phyloP scores from a whole-genome alignment of 2,888 invertebrate species.

The Saturnia pavonia region DNA sequence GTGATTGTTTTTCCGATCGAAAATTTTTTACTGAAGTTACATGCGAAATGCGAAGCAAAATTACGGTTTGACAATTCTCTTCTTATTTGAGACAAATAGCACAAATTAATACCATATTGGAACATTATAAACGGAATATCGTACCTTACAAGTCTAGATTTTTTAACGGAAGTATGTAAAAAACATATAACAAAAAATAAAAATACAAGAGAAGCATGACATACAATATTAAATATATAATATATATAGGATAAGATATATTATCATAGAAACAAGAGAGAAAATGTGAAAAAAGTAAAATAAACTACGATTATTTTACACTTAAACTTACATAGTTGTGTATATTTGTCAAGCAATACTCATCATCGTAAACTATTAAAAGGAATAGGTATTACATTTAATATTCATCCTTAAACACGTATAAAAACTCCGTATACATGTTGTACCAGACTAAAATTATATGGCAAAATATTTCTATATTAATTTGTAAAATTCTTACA shows the following conservation, averaged over 20 bases:
- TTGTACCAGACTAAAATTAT: background rate
- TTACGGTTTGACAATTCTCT: background rate
- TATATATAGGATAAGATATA: no score
- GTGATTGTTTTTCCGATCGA: background rate
- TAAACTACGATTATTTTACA: background rate
- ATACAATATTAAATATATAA: no score
- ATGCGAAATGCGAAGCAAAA: background rate
- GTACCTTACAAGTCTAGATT: no score
- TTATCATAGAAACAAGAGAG: background rate
- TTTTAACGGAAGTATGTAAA: no score
- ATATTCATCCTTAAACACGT: background rate
- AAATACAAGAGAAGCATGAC: no score
- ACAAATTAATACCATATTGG: no score
- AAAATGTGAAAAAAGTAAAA: background rate
- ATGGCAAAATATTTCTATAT: slow-evolving; percentile 5
- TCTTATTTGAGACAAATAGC: background rate
- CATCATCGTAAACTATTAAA: background rate
- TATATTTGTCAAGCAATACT: background rate
- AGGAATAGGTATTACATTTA: background rate
- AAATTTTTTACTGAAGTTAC: background rate
- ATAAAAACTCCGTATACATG: slow-evolving; percentile 7
- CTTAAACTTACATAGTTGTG: background rate
- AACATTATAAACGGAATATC: no score
- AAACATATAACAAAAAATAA: no score
- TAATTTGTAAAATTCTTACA: slow-evolving; percentile 12